Evolutionary conservation across 2,113 vertebrate species (phyloP), one percentile per base, ranked within the genome.

Genomic region (Mesembrinibis cayennensis): DNA sequence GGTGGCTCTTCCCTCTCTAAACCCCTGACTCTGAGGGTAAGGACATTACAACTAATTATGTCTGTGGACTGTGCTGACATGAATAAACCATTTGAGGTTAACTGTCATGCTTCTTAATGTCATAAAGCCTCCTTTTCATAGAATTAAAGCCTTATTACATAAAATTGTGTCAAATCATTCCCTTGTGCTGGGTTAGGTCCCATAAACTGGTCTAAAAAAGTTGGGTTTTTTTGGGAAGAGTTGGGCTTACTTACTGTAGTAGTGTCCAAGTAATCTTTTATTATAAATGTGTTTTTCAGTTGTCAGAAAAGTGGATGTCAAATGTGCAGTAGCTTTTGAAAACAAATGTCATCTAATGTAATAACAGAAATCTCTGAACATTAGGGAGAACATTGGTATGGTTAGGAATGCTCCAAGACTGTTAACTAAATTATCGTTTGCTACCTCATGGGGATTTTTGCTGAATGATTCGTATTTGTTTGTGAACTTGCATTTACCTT

Each of bases 41-140:
- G 83, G 67, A 88, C 78, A 81, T 86, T 93, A 91, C 84, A 94
- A 62, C 78, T 96, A 96, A 96, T 97, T 94, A 90, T 4, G 32
- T 95, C 84, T 96, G 86, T 69, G 62, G 67, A 86, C 90, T 92
- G 26, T 80, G 71, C 40, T 94, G 78, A 96, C 93, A 95, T 82
- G 80, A 92, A 95, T 88, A 83, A 89, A 94, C 83, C 26, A 59
- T 88, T 91, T 86, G 59, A 93, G 92, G 87, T 91, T 96, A 96
- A 93, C 91, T 96, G 95, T 96, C 42, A 90, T 89, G 85, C 77
- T 92, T 90, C 76, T 82, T 83, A 85, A 85, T 96, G 81, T 96
- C 89, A 87, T 82, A 72, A 94, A 85, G 29, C 27, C 59, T 79
- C 14, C 4, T 91, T 92, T 95, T 74, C 47, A 91, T 58, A 53